phyloP scores from a whole-genome alignment of 2,113 vertebrate genomes.

The Aldabrachelys gigantea region DNA sequence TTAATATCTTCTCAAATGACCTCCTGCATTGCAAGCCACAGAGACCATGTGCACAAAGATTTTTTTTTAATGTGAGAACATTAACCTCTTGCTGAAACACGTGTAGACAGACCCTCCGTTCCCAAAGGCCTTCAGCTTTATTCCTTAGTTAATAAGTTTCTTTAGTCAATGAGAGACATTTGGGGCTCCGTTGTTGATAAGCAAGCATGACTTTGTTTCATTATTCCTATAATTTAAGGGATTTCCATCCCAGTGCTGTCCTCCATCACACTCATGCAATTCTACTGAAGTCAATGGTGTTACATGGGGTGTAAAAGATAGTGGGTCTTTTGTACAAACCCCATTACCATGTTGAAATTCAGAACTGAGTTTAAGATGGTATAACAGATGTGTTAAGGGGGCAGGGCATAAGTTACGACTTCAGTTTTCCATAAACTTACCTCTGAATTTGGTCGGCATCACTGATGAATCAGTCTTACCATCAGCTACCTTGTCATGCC shows the following conservation, averaged over 20 bases:
- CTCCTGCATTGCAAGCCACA: background rate
- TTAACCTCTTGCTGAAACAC: background rate
- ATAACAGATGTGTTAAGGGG: accelerated
- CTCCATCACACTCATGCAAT: background rate
- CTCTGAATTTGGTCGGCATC: accelerated
- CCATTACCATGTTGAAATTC: background rate
- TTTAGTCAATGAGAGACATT: background rate
- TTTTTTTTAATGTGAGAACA: background rate
- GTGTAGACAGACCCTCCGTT: background rate
- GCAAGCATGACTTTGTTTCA: background rate
- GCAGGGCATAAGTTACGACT: accelerated
- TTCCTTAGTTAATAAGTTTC: background rate
- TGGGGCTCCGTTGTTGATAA: background rate
- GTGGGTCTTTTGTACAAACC: background rate
- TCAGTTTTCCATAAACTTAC: accelerated
- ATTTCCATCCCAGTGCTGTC: background rate
- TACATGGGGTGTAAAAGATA: background rate
- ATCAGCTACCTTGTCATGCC: background rate
- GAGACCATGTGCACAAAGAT: background rate
- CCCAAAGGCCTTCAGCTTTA: background rate
- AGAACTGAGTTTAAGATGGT: too few species aligned
- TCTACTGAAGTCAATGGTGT: background rate
- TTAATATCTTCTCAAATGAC: background rate
- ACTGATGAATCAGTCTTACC: accelerated
- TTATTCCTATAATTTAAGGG: background rate